A percentile compares a stretch with the other conserved stretches of the same genome.
These are phyloP conservation scores for Eulimnadia texana DNA, from an alignment of 1,140 invertebrate species.

Conservation along the genomic window DNA sequence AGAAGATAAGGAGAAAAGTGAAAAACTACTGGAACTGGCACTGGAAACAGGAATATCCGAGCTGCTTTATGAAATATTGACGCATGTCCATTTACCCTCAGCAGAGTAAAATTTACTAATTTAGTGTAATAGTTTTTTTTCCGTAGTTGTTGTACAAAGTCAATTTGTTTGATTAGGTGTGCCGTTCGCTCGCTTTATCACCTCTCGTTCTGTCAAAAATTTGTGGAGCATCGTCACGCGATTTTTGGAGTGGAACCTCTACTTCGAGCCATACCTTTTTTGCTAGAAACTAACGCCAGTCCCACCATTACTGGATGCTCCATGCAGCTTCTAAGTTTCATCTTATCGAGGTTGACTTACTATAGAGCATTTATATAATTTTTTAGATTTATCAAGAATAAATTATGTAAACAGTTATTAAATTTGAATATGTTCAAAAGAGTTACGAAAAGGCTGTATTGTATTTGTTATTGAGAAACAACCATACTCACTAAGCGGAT, in stretches of 20 bases:
- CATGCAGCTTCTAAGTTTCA: background rate
- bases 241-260: slow-evolving; percentile 1
- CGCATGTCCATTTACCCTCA: background rate
- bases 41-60: background rate
- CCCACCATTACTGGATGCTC: background rate
- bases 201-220: background rate
- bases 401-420: background rate
- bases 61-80: background rate
- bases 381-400: no score
- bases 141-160: no score
- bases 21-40: background rate
- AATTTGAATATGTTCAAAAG: background rate
- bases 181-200: background rate
- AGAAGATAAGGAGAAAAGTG: background rate
- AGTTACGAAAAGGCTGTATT: no score
- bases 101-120: background rate
- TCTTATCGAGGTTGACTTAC: background rate
- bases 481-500: no score
- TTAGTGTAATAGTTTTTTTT: background rate
- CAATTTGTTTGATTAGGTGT: background rate
- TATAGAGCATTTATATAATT: no score
- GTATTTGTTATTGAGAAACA: no score
- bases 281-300: background rate
- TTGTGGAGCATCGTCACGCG: background rate
- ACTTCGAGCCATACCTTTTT: background rate